Conservation (phyloP, 2,888 invertebrate genomes). For the Kryphioiulus occultus region DNA sequence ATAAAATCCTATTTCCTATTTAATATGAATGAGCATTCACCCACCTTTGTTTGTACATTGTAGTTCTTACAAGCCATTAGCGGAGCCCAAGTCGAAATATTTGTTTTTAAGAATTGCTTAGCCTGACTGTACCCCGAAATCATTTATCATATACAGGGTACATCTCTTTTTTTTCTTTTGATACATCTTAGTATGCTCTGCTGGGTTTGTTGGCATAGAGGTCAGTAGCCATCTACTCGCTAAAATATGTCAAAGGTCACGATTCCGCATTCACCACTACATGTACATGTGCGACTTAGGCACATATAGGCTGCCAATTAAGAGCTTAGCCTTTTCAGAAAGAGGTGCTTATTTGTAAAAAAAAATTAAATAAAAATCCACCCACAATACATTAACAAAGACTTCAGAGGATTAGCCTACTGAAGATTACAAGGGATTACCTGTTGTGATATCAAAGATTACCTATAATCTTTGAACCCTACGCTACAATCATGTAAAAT, state of each 20-base stretch:
- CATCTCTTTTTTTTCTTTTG: not conserved
- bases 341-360: not conserved
- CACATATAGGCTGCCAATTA: too few species aligned
- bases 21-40: not conserved
- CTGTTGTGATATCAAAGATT: not conserved
- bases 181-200: not conserved
- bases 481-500: not conserved
- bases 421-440: not conserved
- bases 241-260: conserved; percentile 20
- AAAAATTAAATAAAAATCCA: not conserved
- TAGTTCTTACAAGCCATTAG: not conserved
- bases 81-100: not conserved
- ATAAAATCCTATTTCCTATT: not conserved
- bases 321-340: not conserved
- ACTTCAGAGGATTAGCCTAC: not conserved
- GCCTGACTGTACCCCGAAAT: not conserved
- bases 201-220: not conserved
- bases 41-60: not conserved
- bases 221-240: not conserved
- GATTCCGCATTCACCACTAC: not conserved
- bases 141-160: not conserved
- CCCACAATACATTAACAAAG: not conserved
- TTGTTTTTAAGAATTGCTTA: not conserved
- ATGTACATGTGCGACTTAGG: not conserved
- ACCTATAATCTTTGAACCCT: not conserved